Conservation (phyloP, 2,797 vertebrate genomes). For the Scleropages formosus region DNA sequence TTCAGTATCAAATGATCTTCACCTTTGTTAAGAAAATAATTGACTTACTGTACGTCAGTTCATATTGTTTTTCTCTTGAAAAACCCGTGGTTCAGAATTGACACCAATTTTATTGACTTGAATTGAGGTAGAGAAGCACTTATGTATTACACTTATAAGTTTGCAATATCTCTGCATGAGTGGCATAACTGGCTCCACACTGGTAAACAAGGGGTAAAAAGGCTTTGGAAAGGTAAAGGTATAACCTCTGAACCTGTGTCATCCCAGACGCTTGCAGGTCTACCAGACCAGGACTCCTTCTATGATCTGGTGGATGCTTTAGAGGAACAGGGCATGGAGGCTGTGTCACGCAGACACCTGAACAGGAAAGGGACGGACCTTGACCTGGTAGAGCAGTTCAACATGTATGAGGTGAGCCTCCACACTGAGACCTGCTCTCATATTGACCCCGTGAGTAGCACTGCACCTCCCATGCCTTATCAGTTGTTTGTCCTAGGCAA, state of each 20-base stretch:
- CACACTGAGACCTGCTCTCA: too few species aligned
- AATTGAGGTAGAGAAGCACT: too few species aligned
- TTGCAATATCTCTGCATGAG: too few species aligned
- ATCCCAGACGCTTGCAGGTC: constrained; percentile 81
- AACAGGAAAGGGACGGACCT: constrained; percentile 91
- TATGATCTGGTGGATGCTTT: constrained; percentile 94
- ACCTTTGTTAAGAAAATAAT: too few species aligned
- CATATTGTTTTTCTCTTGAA: too few species aligned
- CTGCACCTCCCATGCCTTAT: neutral
- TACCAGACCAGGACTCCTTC: constrained; percentile 94
- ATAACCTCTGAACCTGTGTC: constrained; percentile 33
- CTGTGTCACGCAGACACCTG: constrained; percentile 83
- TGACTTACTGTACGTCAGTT: too few species aligned
- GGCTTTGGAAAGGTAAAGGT: neutral
- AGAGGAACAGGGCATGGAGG: constrained; percentile 89
- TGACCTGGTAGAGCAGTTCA: constrained; percentile 91
- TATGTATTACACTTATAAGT: too few species aligned
- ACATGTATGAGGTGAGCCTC: constrained; percentile 89
- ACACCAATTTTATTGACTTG: too few species aligned
- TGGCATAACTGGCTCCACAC: too few species aligned
- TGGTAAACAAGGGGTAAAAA: neutral
- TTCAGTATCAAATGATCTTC: too few species aligned
- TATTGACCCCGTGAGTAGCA: neutral
- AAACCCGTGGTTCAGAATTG: too few species aligned
- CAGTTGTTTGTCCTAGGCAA: constrained; percentile 62